phyloP scores from a whole-genome alignment of 2,888 invertebrate species.

The Eristalis intricaria region DNA sequence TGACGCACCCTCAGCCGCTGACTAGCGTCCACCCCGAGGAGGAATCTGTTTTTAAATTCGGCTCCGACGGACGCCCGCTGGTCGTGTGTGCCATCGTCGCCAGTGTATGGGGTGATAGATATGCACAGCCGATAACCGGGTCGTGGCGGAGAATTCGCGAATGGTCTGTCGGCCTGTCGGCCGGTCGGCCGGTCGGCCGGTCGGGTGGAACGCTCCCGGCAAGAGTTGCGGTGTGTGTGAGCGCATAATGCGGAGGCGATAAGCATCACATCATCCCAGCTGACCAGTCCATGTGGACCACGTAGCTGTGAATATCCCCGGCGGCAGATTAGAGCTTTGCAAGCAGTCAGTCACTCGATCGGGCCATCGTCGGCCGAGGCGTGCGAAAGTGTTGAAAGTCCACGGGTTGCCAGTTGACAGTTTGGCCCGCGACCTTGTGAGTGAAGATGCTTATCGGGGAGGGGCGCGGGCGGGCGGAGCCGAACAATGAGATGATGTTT shows the following conservation, averaged over 20 bases:
- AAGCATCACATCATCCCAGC: conserved; percentile 33
- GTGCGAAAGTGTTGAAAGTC: neutral
- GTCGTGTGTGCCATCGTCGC: neutral
- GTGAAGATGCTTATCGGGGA: neutral
- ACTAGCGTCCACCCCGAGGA: conserved; percentile 16
- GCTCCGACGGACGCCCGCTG: neutral
- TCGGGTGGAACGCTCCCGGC: neutral
- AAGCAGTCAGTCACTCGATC: neutral
- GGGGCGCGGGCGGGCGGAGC: neutral
- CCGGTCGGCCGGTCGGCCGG: neutral
- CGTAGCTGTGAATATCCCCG: conserved; percentile 50
- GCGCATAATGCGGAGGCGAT: conserved; percentile 19
- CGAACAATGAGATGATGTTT: neutral
- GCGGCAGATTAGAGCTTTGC: neutral
- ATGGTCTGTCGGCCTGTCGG: too few species aligned
- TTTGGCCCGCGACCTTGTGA: neutral
- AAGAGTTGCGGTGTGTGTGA: neutral
- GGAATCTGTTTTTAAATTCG: conserved; percentile 38
- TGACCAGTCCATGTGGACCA: conserved; percentile 40
- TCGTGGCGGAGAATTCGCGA: neutral
- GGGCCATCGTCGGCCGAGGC: neutral
- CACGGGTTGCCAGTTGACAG: neutral
- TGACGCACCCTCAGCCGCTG: conserved; percentile 23
- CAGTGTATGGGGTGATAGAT: conserved; percentile 26
- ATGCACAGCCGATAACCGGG: conserved; percentile 31